phyloP scores from a whole-genome alignment of 2,113 vertebrate species.

The Guaruba guarouba region DNA sequence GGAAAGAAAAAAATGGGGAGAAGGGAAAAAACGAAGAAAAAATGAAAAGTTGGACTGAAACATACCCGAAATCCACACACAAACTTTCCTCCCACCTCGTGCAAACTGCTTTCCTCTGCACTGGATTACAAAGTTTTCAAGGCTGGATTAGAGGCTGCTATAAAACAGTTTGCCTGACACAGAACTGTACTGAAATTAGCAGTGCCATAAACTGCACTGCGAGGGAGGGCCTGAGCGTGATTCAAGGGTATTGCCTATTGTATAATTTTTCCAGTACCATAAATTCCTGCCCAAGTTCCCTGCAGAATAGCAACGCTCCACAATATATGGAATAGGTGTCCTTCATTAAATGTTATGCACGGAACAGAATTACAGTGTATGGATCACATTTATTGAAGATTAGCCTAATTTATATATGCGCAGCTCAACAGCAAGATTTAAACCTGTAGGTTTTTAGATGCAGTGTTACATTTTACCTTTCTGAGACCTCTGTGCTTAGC shows the following conservation, averaged over 20 bases:
- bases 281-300: conserved; percentile 14
- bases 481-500: not conserved
- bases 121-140: conserved; percentile 15
- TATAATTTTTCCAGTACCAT: conserved; percentile 44
- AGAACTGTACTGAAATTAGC: conserved; percentile 58
- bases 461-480: not conserved
- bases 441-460: not conserved
- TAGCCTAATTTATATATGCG: not conserved
- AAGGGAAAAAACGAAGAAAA: fast-evolving
- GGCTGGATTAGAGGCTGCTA: conserved; percentile 15
- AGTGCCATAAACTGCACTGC: not conserved
- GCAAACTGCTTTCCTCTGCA: not conserved
- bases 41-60: not conserved
- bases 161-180: conserved; percentile 48
- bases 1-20: fast-evolving
- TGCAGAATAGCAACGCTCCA: not conserved
- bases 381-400: conserved; percentile 5
- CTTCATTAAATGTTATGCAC: conserved; percentile 19
- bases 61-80: not conserved
- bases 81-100: not conserved
- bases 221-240: not conserved
- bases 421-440: not conserved
- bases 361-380: not conserved
- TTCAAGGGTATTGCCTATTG: conserved; percentile 3
- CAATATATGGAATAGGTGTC: conserved; percentile 9